Evolutionary conservation across 2,888 invertebrate species (phyloP).

Genomic region (Dynastes maya): DNA sequence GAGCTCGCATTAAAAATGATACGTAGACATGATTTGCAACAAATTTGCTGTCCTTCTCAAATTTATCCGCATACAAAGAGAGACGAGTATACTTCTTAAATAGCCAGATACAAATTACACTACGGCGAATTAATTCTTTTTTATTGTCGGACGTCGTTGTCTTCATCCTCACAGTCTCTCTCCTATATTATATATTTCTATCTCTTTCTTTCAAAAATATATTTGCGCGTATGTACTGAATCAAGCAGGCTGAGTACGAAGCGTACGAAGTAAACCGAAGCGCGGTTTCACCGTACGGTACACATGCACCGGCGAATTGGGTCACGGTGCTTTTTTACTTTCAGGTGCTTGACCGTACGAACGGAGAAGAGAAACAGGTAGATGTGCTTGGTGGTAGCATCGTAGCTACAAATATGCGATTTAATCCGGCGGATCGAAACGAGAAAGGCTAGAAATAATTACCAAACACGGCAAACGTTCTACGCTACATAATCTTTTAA

Average conservation of each 20-base stretch:
- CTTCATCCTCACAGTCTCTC: too few relatives aligned
- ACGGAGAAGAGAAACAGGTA: too few relatives aligned
- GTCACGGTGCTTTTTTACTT: conserved; percentile 22
- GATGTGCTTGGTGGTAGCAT: neutral
- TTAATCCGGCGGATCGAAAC: too few relatives aligned
- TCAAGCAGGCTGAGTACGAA: too few relatives aligned
- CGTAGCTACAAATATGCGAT: neutral
- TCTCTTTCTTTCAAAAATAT: too few relatives aligned
- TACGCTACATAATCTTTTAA: too few relatives aligned
- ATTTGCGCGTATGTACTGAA: too few relatives aligned
- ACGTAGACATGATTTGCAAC: too few relatives aligned
- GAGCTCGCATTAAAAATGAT: too few relatives aligned
- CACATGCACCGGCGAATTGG: conserved; percentile 21
- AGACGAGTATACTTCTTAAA: neutral
- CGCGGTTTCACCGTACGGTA: conserved; percentile 11
- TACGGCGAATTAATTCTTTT: too few relatives aligned
- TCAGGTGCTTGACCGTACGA: conserved; percentile 8
- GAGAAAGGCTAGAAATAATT: neutral
- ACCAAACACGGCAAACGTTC: neutral
- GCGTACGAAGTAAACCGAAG: neutral
- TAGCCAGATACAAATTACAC: neutral
- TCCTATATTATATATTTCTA: too few relatives aligned
- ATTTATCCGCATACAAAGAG: neutral
- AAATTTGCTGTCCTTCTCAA: neutral
- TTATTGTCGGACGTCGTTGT: too few relatives aligned